Percentiles rank a stretch among this genome's conserved stretches.
phyloP scores from a whole-genome alignment of 2,888 invertebrate genomes.

The Dynastes hyllus region DNA sequence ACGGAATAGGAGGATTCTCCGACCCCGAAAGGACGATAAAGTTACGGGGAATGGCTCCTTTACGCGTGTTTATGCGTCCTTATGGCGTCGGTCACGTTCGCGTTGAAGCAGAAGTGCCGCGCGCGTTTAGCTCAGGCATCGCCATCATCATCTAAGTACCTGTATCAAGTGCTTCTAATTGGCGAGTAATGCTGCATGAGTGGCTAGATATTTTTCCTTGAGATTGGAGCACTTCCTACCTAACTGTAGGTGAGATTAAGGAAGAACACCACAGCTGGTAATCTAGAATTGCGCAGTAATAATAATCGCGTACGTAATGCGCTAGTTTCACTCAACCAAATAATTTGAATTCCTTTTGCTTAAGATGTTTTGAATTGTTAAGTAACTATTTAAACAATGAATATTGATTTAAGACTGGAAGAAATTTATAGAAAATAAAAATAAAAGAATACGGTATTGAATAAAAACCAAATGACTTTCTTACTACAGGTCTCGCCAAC shows the following conservation, averaged over 20 bases:
- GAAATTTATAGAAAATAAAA: no score
- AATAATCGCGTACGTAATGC: background rate
- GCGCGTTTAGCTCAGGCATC: conserved; percentile 16
- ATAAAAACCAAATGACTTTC: no score
- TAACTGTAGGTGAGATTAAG: no score
- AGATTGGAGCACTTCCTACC: conserved; percentile 21
- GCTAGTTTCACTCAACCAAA: background rate
- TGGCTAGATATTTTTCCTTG: conserved; percentile 18
- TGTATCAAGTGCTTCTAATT: conserved; percentile 46
- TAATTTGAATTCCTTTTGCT: background rate
- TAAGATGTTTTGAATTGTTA: no score
- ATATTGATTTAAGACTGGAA: no score
- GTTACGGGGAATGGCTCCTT: conserved; percentile 71
- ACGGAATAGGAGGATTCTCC: conserved; percentile 57
- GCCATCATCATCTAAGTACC: conserved; percentile 30
- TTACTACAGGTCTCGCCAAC: no score
- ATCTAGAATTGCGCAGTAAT: no score
- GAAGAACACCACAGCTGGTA: background rate
- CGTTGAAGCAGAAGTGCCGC: conserved; percentile 38
- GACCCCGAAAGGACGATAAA: conserved; percentile 66
- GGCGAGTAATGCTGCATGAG: conserved; percentile 31
- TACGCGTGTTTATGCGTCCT: conserved; percentile 71
- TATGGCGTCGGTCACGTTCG: conserved; percentile 53
- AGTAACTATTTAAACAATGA: background rate
- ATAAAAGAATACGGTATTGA: no score